Base-by-base conservation (phyloP, 2,113 vertebrate species). In the Hemibagrus wyckioides region DNA sequence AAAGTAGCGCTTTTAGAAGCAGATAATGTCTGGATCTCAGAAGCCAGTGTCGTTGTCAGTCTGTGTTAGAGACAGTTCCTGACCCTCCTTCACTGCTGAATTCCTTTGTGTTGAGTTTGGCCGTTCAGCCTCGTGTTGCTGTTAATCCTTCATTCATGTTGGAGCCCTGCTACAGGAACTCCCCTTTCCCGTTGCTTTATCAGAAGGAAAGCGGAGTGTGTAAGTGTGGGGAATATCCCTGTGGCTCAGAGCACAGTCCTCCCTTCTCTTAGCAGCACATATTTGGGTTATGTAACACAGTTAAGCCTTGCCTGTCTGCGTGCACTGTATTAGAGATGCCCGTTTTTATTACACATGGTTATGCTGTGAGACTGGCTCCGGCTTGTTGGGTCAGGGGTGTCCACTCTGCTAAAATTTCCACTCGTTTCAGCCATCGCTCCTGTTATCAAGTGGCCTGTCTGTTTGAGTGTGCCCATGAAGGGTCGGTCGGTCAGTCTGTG, bases 231-330 rank as follows among this genome's bases (percentile, higher is more conserved):
- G 65, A 82, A 82, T 86, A 77, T 89, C 56, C 30, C 88, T 76
- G 44, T 83, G 54, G 67, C 81, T 85, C 77, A 69, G 52, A 80
- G 19, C 52, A 73, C 54, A 30, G 56, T 63, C 61, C 85, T 84
- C 71, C 44, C 81, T 75, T 76, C 23, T 39, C 81, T 63, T 69
- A 85, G 71, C 86, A 88, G 87, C 54, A 73, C 87, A 88, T 88
- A 83, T 82, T 82, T 88, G 52, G 52, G 56, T 90, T 88, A 87
- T 67, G 80, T 87, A 87, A 88, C 81, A 56, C 44, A 39, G 33
- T 81, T 83, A 75, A 85, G 80, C 82, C 83, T 33, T 77, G 80
- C 25, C 81, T 84, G 76, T 25, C 56, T 54, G 77, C 6, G 19
- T 57, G 41, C 11, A 4, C 77, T 57, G 69, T 63, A 79, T 71